Conservation (phyloP, 2,797 vertebrate species). For the Enteromius radiatus region DNA sequence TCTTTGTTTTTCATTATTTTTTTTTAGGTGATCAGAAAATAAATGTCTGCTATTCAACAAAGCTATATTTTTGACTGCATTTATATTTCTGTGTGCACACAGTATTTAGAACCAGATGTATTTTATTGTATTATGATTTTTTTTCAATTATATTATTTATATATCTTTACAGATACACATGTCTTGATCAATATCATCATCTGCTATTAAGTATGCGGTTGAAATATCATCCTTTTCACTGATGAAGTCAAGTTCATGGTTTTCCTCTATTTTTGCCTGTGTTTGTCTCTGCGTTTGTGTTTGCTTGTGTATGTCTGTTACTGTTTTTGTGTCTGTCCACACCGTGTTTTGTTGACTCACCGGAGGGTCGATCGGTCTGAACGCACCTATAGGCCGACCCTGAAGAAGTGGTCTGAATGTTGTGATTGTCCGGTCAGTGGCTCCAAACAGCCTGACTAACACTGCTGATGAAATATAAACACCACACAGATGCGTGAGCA, state of each 20-base stretch:
- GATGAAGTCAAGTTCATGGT: neutral
- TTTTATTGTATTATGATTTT: neutral
- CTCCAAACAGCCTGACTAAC: neutral
- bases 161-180: neutral
- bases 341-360: neutral
- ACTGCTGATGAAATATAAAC: conserved; percentile 8
- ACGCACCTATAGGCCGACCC: neutral
- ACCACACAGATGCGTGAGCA: neutral
- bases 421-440: neutral
- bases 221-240: neutral
- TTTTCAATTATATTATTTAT: neutral
- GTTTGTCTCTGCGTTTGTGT: neutral
- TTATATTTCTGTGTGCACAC: neutral
- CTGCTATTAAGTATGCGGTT: too few species aligned
- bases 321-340: neutral
- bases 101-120: neutral
- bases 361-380: neutral
- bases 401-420: neutral
- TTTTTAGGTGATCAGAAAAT: neutral
- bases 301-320: neutral
- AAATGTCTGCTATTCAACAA: neutral
- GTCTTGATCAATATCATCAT: neutral
- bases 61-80: neutral
- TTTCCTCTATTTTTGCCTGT: neutral
- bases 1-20: too few species aligned